Evolutionary conservation across 2,797 vertebrate species (phyloP), one percentile per base, ranked within the genome.

Genomic region (Acrossocheilus wenchowensis): DNA sequence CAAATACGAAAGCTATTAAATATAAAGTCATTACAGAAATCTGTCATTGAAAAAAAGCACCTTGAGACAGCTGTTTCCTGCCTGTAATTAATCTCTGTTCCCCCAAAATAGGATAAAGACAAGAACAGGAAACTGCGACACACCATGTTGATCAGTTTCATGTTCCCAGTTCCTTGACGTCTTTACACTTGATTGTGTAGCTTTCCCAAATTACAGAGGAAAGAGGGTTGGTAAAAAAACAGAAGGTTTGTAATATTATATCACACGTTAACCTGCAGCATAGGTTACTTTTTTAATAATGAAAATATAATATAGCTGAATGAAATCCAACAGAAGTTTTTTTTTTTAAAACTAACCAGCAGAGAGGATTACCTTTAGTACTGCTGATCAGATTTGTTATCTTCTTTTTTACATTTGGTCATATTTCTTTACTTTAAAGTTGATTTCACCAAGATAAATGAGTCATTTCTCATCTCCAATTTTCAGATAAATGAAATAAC

Each of bases 11-110:
- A 52, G 6, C n/a, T 11, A 39, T 68, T 48, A 15, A 68, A 39
- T 81, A 54, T 54, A 66, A 66, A 72, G 45, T 79, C 62, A 54
- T 79, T 43, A 36, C 54, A 66, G 34, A 80, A 52, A 60, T 87
- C 66, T 74, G 73, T 57, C 71, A 66, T 45, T 85, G 83, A 79
- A 39, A 78, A 81, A 74, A n/a, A 52, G 30, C 41, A 78, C 78
- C 41, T 78, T 78, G 23, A 54, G 34, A 48, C 69, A 62, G 60
- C 83, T 81, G 83, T 57, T 85, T 85, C 83, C 69, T 87, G 43
- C 30, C 21, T 57, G 41, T 79, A 87, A 84, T 75, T 21, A 82
- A 68, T 43, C 64, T 74, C n/a, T 39, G 39, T 62, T 57, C 43
- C 57, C 73, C 19, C 75, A 62, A 80, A 83, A 83, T 81, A 86